Evolutionary conservation across 2,888 invertebrate species (phyloP), one percentile per base, ranked within the genome.

Genomic region (Aethes cnicana): DNA sequence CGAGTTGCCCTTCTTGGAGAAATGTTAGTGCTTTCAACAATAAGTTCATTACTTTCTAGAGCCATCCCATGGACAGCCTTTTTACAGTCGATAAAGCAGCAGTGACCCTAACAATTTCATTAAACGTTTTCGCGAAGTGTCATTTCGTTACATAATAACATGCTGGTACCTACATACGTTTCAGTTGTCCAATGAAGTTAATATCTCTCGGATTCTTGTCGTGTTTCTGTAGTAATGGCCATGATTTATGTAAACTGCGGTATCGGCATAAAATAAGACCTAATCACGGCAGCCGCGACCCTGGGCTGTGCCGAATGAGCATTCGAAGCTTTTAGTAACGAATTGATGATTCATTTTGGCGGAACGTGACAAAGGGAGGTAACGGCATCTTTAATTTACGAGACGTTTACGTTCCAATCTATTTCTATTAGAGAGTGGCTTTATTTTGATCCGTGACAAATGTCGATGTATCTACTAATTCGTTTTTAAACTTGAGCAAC

Each of bases 251-350:
- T 46, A 55, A 47, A 50, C 47, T 44, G 35, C 37, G 18, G 50
- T 35, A 28, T 53, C 46, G 53, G 58, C 41, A 58, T 58, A 54
- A 68, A 71, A 74, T 68, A 69, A 72, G 72, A 68, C 62, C 50
- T 65, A 66, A 73, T 70, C 78, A 69, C 64, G 67, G 60, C 60
- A 63, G 50, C 61, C 61, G 32, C 57, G 72, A 58, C 79, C 76
- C 58, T 75, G 69, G 61, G 57, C 59, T 62, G n/a, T 62, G 50
- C 52, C 57, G 57, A 64, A 68, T 57, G 48, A 56, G 53, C 49
- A 54, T 41, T 25, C 30, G 33, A 21, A 47, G 54, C 62, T 57
- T 58, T 61, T 53, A 56, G 55, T 57, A 59, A 66, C 21, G 35
- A 47, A 48, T 16, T 33, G 32, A 25, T 59, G 53, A 54, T 56